These are phyloP conservation scores for Acrobasis repandana DNA, from an alignment of 2,888 invertebrate species.

Conservation along the genomic window DNA sequence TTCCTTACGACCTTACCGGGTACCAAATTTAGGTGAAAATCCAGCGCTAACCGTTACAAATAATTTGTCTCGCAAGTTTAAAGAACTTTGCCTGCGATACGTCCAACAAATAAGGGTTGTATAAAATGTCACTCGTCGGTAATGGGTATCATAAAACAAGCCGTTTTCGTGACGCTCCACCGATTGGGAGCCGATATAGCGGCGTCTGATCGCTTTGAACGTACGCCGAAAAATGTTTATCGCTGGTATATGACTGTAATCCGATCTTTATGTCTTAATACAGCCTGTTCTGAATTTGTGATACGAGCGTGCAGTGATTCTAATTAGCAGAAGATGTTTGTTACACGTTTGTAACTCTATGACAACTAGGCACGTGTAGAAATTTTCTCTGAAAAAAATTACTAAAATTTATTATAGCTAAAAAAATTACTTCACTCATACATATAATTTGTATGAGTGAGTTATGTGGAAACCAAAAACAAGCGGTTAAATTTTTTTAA, in stretches of 20 bases:
- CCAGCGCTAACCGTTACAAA: no score
- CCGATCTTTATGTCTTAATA: neutral
- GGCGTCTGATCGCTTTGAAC: neutral
- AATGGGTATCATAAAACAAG: slow-evolving; percentile 11
- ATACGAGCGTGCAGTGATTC: neutral
- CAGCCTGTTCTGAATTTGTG: neutral
- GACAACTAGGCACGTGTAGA: no score
- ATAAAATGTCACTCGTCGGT: neutral
- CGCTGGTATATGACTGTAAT: neutral
- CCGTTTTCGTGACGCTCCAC: neutral
- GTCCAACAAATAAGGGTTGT: neutral
- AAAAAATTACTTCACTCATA: no score
- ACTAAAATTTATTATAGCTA: no score
- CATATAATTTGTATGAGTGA: no score
- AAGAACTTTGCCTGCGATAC: neutral
- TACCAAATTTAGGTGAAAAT: no score
- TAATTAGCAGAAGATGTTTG: no score
- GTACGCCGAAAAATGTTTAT: slow-evolving; percentile 19
- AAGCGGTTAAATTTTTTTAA: no score
- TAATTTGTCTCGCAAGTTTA: neutral
- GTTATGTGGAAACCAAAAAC: no score
- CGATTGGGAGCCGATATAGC: slow-evolving; percentile 19
- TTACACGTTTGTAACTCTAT: no score
- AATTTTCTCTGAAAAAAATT: no score
- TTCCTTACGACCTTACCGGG: no score